Evolutionary conservation across 2,797 vertebrate genomes (phyloP).

Genomic region (Numenius phaeopus): DNA sequence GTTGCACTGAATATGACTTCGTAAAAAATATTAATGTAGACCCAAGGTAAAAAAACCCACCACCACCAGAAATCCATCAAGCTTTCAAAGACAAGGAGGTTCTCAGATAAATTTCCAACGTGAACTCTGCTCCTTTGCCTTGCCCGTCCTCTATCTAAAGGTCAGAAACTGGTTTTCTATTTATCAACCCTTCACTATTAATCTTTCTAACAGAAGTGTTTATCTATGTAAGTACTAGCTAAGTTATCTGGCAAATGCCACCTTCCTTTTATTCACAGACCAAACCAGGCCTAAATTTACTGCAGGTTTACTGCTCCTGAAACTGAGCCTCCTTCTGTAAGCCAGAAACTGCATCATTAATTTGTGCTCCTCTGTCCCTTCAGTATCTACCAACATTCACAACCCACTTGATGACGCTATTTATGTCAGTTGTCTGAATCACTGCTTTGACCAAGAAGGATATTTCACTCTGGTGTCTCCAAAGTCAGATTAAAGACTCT

Average conservation of each 20-base stretch:
- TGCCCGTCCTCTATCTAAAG: background rate
- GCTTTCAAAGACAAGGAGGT: background rate
- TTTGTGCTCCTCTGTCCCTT: background rate
- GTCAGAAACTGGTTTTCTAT: background rate
- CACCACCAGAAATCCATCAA: background rate
- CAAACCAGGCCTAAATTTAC: background rate
- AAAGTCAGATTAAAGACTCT: background rate
- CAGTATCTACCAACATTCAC: background rate
- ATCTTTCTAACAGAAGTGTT: background rate
- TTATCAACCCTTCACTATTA: background rate
- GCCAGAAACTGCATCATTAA: background rate
- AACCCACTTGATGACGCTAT: background rate
- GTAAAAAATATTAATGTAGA: background rate
- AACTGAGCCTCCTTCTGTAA: background rate
- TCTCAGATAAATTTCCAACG: background rate
- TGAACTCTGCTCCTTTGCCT: background rate
- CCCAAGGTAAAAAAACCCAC: background rate
- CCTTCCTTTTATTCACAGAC: background rate
- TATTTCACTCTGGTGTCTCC: background rate
- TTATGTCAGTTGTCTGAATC: background rate
- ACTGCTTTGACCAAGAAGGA: background rate
- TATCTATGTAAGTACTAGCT: background rate
- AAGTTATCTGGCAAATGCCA: background rate
- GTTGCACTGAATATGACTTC: background rate
- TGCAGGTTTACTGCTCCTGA: background rate